Evolutionary conservation across 2,113 vertebrate genomes (phyloP), one percentile per base, ranked within the genome.

Genomic region (Amphiprion percula): DNA sequence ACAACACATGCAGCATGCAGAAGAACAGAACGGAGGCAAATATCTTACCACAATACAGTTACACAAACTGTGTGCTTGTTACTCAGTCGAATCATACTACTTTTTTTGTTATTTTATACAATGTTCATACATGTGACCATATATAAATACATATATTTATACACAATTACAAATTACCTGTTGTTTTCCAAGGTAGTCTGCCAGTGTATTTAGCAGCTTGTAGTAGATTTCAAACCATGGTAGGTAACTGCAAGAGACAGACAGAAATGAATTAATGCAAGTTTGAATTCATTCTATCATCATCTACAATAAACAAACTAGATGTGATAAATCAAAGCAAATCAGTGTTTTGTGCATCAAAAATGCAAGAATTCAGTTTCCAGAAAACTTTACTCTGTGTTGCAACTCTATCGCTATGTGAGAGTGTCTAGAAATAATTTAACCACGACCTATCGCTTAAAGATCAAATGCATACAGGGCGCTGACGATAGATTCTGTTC

Each of bases 141-240:
- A 44, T 4, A 41, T 12, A 14, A 15, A 44, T 2, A n/a, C 0
- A 50, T 2, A 50, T 50, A 39, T 26, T 26, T 2, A 26, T 30
- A 56, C 10, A 24, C 1, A 47, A 26, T 37, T 10, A 41, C 12
- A 67, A 52, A 74, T 95, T 96, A 99, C 98, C 97, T 99, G 96
- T 80, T 97, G 96, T 95, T 98, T 99, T 74, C 89, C 91, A 89
- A 99, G 94, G 93, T 99, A 98, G 94, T 99, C 98, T 90, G 97
- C 97, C 90, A 99, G 92, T 5, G 97, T 98, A 80, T 99, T 99
- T 62, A 99, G 94, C 89, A 99, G 95, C 93, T 99, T 99, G 94
- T 99, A 99, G 94, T 97, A 99, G 2, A 99, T 97, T 75, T 99
- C 98, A 92, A 99, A 99, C 98, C 98, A 99, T 10, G 98, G 98